Evolutionary conservation across 1,140 invertebrate species (phyloP), one percentile per base, ranked within the genome.

Genomic region (Drosophila bocki): DNA sequence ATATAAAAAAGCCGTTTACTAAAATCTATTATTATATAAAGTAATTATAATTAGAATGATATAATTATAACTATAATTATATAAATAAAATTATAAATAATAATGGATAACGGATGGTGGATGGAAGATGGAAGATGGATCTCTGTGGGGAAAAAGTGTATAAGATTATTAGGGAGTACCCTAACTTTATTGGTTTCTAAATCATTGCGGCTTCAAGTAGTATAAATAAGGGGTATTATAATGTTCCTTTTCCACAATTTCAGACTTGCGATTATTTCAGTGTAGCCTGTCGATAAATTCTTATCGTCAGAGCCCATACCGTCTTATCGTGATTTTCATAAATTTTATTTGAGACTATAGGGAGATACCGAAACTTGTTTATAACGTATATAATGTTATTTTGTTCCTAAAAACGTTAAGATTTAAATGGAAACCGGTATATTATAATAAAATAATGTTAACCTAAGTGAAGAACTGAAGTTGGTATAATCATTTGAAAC

Each of bases 401-500:
- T 22, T 35, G 0, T 22, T 37, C 11, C 6, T 33, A 11, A 32
- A 17, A 11, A 5, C 26, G 3, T 54, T 5, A 7, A 37, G 22
- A 37, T 22, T 15, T 37, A 22, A 54, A 22, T 22, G 7, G 26
- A 29, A 37, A 3, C 6, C 51, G 33, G 51, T 37, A 7, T 54
- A 15, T 37, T 54, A 22, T 22, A 37, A 22, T 37, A 19, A 1
- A 54, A 22, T 9, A 39, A 22, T 22, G 19, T 37, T 54, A 15
- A 8, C 33, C 37, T 39, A 54, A 54, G 19, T 15, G 19, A 54
- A 22, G 33, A 8, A 7, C 17, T 37, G 11, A 54, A 54, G n/a
- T 54, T 54, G 22, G 33, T 15, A 22, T 54, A 54, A 37, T 54
- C 51, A 22, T 9, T 54, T 54, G 7, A 54, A 35, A 17, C 17